Evolutionary conservation across 2,888 invertebrate genomes (phyloP).

Genomic region (Synergus gifuensis): DNA sequence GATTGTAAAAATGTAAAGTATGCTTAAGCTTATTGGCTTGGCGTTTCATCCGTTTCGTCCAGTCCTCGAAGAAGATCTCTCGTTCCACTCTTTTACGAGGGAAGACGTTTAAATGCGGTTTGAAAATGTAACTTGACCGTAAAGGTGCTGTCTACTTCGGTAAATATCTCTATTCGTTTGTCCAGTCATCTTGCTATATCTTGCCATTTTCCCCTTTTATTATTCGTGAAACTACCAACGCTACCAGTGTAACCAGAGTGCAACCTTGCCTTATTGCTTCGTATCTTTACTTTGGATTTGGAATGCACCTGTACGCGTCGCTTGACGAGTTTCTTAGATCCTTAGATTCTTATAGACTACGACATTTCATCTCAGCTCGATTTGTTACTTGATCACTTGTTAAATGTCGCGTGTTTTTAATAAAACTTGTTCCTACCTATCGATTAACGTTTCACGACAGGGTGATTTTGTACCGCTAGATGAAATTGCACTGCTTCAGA

Average conservation of each 20-base stretch:
- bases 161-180: slow-evolving; percentile 40
- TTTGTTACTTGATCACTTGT: not conserved
- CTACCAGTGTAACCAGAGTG: not conserved
- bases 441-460: not conserved
- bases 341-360: not conserved
- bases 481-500: not conserved
- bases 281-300: slow-evolving; percentile 8
- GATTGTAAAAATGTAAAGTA: not conserved
- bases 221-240: slow-evolving; percentile 23
- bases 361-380: not conserved
- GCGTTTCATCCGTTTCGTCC: not conserved
- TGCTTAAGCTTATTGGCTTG: not conserved
- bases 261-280: slow-evolving; percentile 10
- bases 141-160: slow-evolving; percentile 28
- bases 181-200: slow-evolving; percentile 14
- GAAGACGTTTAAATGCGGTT: slow-evolving; percentile 36
- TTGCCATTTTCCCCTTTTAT: slow-evolving; percentile 25
- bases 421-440: not conserved
- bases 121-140: slow-evolving; percentile 33
- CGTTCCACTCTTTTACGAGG: slow-evolving; percentile 2
- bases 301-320: slow-evolving; percentile 28
- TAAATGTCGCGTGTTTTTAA: not conserved
- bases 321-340: slow-evolving; percentile 24
- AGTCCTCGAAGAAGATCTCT: not conserved
- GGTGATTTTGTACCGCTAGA: not conserved